Evolutionary conservation across 2,797 vertebrate genomes (phyloP).

Genomic region (Monodelphis domestica): DNA sequence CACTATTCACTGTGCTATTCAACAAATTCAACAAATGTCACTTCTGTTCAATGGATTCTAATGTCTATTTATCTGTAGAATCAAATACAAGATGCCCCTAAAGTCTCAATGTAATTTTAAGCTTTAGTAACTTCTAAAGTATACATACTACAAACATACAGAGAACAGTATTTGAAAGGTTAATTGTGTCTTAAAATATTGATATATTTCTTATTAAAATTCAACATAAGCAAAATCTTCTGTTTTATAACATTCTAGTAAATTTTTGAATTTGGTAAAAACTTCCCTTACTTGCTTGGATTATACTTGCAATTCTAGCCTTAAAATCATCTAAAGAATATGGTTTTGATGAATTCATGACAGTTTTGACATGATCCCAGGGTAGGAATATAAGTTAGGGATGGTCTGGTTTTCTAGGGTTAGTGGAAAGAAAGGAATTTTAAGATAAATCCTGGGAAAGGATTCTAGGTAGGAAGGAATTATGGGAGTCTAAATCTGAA

Average conservation of each 20-base stretch:
- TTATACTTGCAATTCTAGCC: not conserved
- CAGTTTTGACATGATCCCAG: not conserved
- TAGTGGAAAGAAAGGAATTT: no score
- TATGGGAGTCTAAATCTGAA: no score
- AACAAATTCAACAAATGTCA: no score
- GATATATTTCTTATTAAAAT: not conserved
- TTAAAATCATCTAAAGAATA: not conserved
- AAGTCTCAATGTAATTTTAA: not conserved
- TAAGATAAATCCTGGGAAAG: no score
- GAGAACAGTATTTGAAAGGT: not conserved
- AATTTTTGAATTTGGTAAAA: not conserved
- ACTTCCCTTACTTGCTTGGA: not conserved
- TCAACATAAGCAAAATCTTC: not conserved
- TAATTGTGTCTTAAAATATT: not conserved
- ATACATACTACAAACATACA: not conserved
- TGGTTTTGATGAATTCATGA: not conserved
- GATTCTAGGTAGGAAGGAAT: no score
- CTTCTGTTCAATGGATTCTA: not conserved
- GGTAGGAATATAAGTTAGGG: no score
- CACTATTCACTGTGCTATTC: no score
- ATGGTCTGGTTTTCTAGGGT: no score
- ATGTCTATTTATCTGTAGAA: not conserved
- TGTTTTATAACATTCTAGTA: not conserved
- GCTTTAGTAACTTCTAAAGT: not conserved
- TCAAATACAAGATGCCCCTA: not conserved